Percentiles rank a stretch among this genome's conserved stretches.
phyloP scores from a whole-genome alignment of 2,113 vertebrate species.

The Peromyscus maniculatus region DNA sequence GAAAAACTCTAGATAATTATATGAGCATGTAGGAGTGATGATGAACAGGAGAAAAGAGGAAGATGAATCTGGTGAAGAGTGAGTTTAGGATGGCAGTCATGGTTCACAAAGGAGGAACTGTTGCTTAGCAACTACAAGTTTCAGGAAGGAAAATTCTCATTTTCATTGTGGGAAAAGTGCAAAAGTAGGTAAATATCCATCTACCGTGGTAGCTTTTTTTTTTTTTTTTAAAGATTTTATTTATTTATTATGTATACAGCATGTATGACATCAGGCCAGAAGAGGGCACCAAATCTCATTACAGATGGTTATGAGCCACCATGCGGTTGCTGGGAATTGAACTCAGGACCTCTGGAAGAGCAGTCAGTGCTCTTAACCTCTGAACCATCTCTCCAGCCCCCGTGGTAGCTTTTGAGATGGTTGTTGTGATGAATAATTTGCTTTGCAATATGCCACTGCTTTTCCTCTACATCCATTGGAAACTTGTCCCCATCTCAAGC shows the following conservation, averaged over 20 bases:
- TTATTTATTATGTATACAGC: too few species aligned
- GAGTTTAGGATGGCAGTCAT: neutral
- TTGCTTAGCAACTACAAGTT: slow-evolving; percentile 83
- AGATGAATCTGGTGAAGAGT: slow-evolving; percentile 59
- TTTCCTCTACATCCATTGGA: neutral
- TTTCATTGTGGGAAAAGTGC: slow-evolving; percentile 20
- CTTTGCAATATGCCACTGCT: neutral
- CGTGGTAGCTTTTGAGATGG: neutral
- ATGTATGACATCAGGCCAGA: too few species aligned
- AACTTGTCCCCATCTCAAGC: slow-evolving; percentile 9
- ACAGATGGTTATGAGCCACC: too few species aligned
- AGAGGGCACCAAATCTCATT: too few species aligned
- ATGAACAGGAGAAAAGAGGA: slow-evolving; percentile 4
- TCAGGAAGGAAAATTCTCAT: slow-evolving; percentile 76
- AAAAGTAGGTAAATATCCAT: slow-evolving; percentile 55
- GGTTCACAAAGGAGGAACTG: slow-evolving; percentile 64
- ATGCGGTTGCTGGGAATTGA: too few species aligned
- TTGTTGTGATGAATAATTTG: slow-evolving; percentile 13
- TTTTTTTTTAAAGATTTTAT: too few species aligned
- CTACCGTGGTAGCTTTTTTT: neutral
- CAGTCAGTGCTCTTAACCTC: too few species aligned
- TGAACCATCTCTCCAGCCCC: too few species aligned
- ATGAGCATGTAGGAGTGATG: neutral
- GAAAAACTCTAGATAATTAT: neutral
- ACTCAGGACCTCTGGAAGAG: too few species aligned